Conservation (phyloP, 2,888 invertebrate genomes). For the Rhaphigaster nebulosa region DNA sequence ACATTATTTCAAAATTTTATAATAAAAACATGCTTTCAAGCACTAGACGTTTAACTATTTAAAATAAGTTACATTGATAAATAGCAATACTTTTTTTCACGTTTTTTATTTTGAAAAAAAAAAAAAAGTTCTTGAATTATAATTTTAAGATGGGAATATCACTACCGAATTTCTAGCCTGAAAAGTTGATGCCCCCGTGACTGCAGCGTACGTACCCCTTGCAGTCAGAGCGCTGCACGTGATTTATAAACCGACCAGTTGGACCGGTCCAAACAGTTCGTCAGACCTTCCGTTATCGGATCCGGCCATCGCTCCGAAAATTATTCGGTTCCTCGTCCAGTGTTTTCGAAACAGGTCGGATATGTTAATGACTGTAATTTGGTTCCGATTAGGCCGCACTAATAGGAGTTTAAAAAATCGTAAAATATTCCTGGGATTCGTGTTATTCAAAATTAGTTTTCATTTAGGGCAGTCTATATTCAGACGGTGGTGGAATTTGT, state of each 20-base stretch:
- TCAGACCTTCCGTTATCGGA: background rate
- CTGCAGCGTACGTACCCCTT: background rate
- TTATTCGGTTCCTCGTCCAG: background rate
- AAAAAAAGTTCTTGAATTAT: too few species aligned
- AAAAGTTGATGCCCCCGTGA: background rate
- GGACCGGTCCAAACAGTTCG: background rate
- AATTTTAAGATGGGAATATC: background rate
- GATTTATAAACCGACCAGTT: background rate
- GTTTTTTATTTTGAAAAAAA: too few species aligned
- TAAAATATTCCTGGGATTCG: background rate
- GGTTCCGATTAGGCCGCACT: background rate
- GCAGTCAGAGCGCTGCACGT: background rate
- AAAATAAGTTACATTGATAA: too few species aligned
- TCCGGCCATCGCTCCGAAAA: background rate
- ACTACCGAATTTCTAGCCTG: background rate
- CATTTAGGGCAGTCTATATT: background rate
- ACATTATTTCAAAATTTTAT: too few species aligned
- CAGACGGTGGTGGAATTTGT: background rate
- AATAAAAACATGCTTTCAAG: too few species aligned
- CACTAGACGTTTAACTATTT: too few species aligned
- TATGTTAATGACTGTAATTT: slow-evolving; percentile 21
- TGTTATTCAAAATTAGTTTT: background rate
- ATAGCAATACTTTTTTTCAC: too few species aligned
- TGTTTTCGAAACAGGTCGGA: background rate
- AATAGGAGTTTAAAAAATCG: slow-evolving; percentile 1